Evolutionary conservation across 2,888 invertebrate genomes (phyloP).

Genomic region (Spatulosminthurus flaviceps): DNA sequence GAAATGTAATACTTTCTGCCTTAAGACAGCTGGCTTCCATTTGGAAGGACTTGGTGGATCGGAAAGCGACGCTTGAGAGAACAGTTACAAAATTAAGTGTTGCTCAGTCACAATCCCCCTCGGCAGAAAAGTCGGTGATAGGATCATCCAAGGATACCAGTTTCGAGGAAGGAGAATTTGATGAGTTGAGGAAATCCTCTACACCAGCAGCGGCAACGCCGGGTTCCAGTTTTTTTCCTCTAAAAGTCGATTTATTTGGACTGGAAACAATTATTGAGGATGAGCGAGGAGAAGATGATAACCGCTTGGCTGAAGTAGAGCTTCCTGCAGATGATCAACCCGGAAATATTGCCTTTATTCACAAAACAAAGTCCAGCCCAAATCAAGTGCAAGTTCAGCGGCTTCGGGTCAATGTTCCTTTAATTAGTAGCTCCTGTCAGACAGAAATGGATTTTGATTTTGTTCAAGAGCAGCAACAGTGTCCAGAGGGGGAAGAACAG

Average conservation of each 20-base stretch:
- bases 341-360: constrained; percentile 43
- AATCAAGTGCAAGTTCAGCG: constrained; percentile 42
- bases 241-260: constrained; percentile 62
- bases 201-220: constrained; percentile 41
- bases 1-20: constrained; percentile 56
- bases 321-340: constrained; percentile 43
- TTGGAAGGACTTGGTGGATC: constrained; percentile 64
- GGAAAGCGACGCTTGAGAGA: constrained; percentile 66
- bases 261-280: constrained; percentile 63
- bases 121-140: constrained; percentile 45
- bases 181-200: constrained; percentile 35
- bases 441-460: constrained; percentile 31
- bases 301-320: constrained; percentile 43
- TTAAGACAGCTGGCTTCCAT: constrained; percentile 58
- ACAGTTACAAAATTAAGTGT: constrained; percentile 65
- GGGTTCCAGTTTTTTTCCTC: constrained; percentile 53
- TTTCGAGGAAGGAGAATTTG: constrained; percentile 1
- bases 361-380: constrained; percentile 43
- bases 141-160: neutral
- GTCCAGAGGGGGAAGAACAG: neutral
- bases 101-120: constrained; percentile 47
- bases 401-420: constrained; percentile 30
- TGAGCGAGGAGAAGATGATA: constrained; percentile 61
- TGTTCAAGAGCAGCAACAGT: neutral
- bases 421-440: constrained; percentile 48